These are phyloP conservation scores for Daphoenositta chrysoptera DNA, from an alignment of 2,113 vertebrate species.

Conservation along the genomic window DNA sequence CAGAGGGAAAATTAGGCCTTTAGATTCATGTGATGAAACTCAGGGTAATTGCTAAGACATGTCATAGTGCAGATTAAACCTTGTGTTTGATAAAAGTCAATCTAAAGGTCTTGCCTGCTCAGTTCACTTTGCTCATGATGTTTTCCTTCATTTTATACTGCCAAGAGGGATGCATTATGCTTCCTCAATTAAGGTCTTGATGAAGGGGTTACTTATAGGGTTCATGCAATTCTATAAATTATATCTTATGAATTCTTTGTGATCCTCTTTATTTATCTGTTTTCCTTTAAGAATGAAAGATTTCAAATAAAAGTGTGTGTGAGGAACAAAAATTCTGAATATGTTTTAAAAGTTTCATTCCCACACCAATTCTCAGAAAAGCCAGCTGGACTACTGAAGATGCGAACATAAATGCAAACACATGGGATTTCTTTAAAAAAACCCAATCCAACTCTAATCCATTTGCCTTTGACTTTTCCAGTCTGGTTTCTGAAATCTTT, in stretches of 20 bases:
- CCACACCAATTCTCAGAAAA: neutral
- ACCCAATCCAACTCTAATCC: neutral
- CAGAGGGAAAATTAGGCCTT: neutral
- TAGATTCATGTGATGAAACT: neutral
- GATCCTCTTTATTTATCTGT: neutral
- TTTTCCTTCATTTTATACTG: neutral
- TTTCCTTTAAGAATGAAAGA: neutral
- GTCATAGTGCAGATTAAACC: neutral
- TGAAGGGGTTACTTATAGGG: neutral
- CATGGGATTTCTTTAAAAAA: neutral
- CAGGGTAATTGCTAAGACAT: neutral
- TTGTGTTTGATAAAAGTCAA: slow-evolving; percentile 26
- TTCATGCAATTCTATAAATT: neutral
- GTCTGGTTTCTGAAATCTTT: neutral
- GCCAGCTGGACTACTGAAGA: neutral
- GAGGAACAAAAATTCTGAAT: neutral
- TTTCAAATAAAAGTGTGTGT: neutral
- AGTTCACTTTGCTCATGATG: neutral
- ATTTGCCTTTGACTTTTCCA: neutral
- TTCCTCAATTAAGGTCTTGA: neutral
- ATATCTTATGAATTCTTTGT: neutral
- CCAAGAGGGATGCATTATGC: neutral
- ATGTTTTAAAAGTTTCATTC: neutral
- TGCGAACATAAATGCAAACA: neutral
- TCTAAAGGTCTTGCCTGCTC: neutral